Conservation (phyloP, 1,140 invertebrate genomes). For the Hycleus cichorii region DNA sequence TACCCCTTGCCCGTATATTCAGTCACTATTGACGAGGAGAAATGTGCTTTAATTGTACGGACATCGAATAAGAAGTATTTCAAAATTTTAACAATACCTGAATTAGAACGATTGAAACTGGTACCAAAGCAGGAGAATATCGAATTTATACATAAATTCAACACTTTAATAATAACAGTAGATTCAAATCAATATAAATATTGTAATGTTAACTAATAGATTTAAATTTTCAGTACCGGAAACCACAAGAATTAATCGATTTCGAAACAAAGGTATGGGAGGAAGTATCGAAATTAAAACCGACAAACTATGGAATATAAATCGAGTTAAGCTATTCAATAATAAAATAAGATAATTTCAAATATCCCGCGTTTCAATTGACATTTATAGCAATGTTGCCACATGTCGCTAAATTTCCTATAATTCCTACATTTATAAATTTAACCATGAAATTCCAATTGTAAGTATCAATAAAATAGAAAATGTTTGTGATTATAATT, state of each 20-base stretch:
- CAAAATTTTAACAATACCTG: conserved; percentile 64
- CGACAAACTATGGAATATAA: conserved; percentile 45
- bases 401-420: no score
- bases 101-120: conserved; percentile 59
- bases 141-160: conserved; percentile 59
- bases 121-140: conserved; percentile 55
- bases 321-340: conserved; percentile 38
- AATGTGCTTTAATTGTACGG: conserved; percentile 56
- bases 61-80: conserved; percentile 77
- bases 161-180: conserved; percentile 71
- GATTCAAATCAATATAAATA: conserved; percentile 26
- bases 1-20: conserved; percentile 64
- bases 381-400: no score
- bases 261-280: conserved; percentile 57
- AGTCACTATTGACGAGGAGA: conserved; percentile 53
- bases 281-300: conserved; percentile 47
- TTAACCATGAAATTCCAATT: no score
- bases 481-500: no score
- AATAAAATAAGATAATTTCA: not conserved
- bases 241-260: conserved; percentile 58
- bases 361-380: no score
- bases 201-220: no score
- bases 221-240: conserved; percentile 57
- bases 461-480: no score
- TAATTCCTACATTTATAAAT: no score